A percentile compares a stretch with the other conserved stretches of the same genome.
These are phyloP conservation scores for Apistogramma diplotaenia DNA, from an alignment of 2,113 vertebrate genomes.

Conservation along the genomic window DNA sequence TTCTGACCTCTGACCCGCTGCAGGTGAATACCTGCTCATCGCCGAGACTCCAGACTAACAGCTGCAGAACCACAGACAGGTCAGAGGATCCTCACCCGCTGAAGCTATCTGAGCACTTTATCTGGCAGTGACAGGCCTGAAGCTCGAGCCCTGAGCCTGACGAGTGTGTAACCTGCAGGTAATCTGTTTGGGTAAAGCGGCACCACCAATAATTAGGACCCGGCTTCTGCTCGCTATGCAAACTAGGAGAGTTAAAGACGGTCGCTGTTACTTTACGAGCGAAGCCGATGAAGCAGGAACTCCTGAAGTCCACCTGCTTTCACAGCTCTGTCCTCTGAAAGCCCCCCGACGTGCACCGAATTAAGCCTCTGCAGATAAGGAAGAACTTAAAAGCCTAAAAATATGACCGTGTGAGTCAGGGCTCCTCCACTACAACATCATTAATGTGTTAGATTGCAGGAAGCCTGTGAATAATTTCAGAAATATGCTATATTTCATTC, in stretches of 20 bases:
- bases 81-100: not conserved
- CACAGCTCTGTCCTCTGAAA: not conserved
- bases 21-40: too few species aligned
- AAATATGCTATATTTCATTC: constrained; percentile 12
- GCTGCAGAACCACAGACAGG: too few species aligned
- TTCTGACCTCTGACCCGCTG: too few species aligned
- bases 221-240: not conserved
- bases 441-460: constrained; percentile 28
- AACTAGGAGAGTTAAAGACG: not conserved
- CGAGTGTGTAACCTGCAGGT: not conserved
- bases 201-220: not conserved
- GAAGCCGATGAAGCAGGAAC: not conserved
- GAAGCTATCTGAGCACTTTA: not conserved
- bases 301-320: not conserved
- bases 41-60: too few species aligned
- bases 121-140: too few species aligned
- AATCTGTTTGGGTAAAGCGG: not conserved
- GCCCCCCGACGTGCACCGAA: not conserved
- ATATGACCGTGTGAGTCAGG: constrained; percentile 27
- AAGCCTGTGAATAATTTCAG: constrained; percentile 13
- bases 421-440: constrained; percentile 17
- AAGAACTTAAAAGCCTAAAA: constrained; percentile 2
- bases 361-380: constrained; percentile 9
- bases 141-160: not conserved
- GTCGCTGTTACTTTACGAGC: not conserved